These are phyloP conservation scores for Coelopa frigida DNA, from an alignment of 1,140 invertebrate species.

Conservation along the genomic window DNA sequence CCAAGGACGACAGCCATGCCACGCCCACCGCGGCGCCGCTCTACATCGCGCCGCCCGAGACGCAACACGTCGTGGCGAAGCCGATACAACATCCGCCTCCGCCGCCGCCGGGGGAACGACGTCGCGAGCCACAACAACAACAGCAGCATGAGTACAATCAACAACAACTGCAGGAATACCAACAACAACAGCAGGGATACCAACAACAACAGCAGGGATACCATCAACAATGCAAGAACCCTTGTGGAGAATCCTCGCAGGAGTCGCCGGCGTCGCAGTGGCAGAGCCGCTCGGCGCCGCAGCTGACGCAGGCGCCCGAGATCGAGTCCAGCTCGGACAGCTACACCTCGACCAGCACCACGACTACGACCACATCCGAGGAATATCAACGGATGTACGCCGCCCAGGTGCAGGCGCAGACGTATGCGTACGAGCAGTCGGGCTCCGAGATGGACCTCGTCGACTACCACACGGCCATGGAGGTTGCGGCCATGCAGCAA, in stretches of 20 bases:
- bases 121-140: constrained; percentile 2
- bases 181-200: constrained; percentile 10
- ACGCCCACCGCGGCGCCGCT: constrained; percentile 39
- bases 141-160: no score
- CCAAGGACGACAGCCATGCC: constrained; percentile 28
- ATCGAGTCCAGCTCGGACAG: constrained; percentile 40
- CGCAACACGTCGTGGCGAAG: constrained; percentile 37
- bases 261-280: no score
- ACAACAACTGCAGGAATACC: constrained; percentile 10
- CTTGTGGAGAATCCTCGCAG: no score
- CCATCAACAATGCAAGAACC: no score
- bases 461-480: constrained; percentile 18
- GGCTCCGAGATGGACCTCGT: constrained; percentile 38
- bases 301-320: constrained; percentile 27
- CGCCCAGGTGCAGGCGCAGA: constrained; percentile 36
- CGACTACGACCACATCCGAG: constrained; percentile 40
- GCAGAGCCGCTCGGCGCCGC: constrained; percentile 40
- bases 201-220: constrained; percentile 6
- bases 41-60: constrained; percentile 39
- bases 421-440: constrained; percentile 30
- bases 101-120: constrained; percentile 20
- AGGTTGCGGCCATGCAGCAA: constrained; percentile 15
- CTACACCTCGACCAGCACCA: constrained; percentile 40
- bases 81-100: constrained; percentile 31
- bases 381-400: constrained; percentile 42